These are phyloP conservation scores for Phyllostomus discolor DNA, from an alignment of 2,113 vertebrate genomes.

Conservation along the genomic window DNA sequence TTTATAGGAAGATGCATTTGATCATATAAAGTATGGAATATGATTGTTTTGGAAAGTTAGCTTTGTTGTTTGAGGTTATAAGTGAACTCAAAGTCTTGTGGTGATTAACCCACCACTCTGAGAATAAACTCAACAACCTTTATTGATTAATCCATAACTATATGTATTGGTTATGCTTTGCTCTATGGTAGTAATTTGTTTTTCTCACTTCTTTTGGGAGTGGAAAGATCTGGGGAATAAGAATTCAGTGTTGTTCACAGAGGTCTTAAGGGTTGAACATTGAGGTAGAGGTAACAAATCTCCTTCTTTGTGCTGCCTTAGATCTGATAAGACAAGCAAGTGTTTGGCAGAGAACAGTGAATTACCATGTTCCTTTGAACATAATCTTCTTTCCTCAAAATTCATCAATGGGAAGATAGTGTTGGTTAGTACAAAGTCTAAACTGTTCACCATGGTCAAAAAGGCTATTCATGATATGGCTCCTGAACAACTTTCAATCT, in stretches of 20 bases:
- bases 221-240: neutral
- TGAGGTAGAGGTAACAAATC: neutral
- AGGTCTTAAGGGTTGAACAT: neutral
- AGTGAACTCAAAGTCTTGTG: neutral
- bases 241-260: neutral
- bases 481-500: neutral
- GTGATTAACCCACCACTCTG: neutral
- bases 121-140: neutral
- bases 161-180: neutral
- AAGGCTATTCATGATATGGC: neutral
- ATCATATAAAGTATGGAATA: neutral
- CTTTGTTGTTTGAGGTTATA: neutral
- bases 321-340: neutral
- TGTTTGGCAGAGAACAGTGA: neutral
- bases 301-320: neutral
- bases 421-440: neutral
- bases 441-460: neutral
- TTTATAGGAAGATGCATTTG: neutral
- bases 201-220: neutral
- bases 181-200: neutral
- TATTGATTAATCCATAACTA: neutral
- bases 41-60: neutral
- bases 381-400: neutral
- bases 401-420: neutral
- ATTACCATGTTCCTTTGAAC: neutral